Evolutionary conservation across 1,140 invertebrate species (phyloP).

Genomic region (Panagrolaimus sp.): DNA sequence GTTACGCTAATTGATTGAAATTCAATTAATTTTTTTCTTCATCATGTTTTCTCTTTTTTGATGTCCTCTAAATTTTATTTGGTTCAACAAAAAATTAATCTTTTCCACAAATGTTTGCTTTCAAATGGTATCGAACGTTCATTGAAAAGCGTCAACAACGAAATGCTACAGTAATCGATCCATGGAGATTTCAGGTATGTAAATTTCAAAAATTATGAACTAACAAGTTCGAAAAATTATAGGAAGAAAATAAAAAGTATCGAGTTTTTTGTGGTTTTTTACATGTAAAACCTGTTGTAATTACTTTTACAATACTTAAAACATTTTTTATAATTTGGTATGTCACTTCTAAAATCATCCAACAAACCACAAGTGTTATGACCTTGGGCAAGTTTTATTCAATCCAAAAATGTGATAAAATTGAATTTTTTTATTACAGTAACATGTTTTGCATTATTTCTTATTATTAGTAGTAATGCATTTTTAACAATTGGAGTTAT

Average conservation of each 20-base stretch:
- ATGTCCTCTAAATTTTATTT: no score
- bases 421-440: slow-evolving; percentile 16
- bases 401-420: background rate
- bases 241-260: slow-evolving; percentile 28
- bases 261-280: slow-evolving; percentile 28
- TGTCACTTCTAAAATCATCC: slow-evolving; percentile 15
- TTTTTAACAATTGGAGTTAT: slow-evolving; percentile 29
- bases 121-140: no score
- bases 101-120: no score
- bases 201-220: background rate
- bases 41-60: no score
- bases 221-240: background rate
- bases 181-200: slow-evolving; percentile 20
- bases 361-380: slow-evolving; percentile 4
- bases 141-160: no score
- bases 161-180: background rate
- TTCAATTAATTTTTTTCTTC: no score
- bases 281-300: slow-evolving; percentile 25
- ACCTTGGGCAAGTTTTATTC: slow-evolving; percentile 23
- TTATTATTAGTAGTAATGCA: slow-evolving; percentile 25
- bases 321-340: slow-evolving; percentile 23
- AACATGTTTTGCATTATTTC: slow-evolving; percentile 20
- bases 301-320: slow-evolving; percentile 26
- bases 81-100: no score
- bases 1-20: no score